phyloP scores from a whole-genome alignment of 1,140 invertebrate species.

The Hycleus cichorii region DNA sequence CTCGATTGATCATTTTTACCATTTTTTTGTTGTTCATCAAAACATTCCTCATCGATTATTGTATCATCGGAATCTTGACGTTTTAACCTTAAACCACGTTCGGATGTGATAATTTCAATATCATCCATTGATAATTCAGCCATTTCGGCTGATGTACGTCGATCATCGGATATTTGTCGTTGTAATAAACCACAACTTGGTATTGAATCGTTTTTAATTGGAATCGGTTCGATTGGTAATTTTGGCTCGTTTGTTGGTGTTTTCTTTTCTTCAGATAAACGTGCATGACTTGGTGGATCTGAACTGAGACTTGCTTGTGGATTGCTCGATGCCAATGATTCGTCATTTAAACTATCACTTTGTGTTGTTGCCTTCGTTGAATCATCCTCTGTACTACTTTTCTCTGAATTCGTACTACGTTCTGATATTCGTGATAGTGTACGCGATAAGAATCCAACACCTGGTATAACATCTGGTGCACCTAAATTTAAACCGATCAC shows the following conservation, averaged over 20 bases:
- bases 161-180: slow-evolving; percentile 61
- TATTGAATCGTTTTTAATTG: slow-evolving; percentile 22
- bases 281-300: slow-evolving; percentile 63
- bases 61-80: slow-evolving; percentile 41
- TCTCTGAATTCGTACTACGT: slow-evolving; percentile 77
- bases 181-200: slow-evolving; percentile 36
- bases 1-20: slow-evolving; percentile 40
- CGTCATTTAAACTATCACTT: slow-evolving; percentile 74
- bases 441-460: slow-evolving; percentile 62
- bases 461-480: slow-evolving; percentile 56
- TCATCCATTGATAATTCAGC: slow-evolving; percentile 71
- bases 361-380: slow-evolving; percentile 71
- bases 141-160: slow-evolving; percentile 71
- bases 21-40: slow-evolving; percentile 28
- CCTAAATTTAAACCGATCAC: slow-evolving; percentile 36
- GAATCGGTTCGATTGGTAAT: slow-evolving; percentile 20
- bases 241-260: slow-evolving; percentile 26
- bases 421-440: slow-evolving; percentile 81
- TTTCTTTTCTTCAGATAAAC: slow-evolving; percentile 47
- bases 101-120: slow-evolving; percentile 42
- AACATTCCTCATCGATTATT: slow-evolving; percentile 40
- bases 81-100: slow-evolving; percentile 34
- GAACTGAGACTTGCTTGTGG: slow-evolving; percentile 78
- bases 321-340: slow-evolving; percentile 72
- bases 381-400: slow-evolving; percentile 73